phyloP scores from a whole-genome alignment of 1,140 invertebrate species.

The Camponotus vicinus region DNA sequence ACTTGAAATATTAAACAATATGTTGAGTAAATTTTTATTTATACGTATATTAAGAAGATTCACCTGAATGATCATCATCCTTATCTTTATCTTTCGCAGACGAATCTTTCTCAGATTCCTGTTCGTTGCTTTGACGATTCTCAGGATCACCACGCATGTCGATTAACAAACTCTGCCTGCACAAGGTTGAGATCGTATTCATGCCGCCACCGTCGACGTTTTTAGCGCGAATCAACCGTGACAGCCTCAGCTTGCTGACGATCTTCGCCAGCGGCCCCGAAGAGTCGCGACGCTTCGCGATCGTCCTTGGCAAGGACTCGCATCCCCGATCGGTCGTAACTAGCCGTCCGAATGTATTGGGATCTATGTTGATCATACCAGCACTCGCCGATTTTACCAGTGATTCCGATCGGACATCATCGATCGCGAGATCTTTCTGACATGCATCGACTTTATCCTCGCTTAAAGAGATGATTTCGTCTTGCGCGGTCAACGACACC shows the following conservation, averaged over 20 bases:
- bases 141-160: slow-evolving; percentile 82
- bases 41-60: not conserved
- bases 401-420: slow-evolving; percentile 61
- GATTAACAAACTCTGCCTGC: slow-evolving; percentile 90
- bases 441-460: not conserved
- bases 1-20: slow-evolving; percentile 3
- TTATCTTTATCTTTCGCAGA: not conserved
- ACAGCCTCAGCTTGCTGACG: slow-evolving; percentile 88
- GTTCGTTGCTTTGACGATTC: slow-evolving; percentile 26
- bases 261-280: slow-evolving; percentile 83
- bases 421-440: not conserved
- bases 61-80: not conserved
- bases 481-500: not conserved
- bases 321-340: slow-evolving; percentile 79
- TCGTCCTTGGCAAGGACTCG: slow-evolving; percentile 80
- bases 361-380: slow-evolving; percentile 90
- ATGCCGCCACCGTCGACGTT: slow-evolving; percentile 82
- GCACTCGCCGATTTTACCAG: slow-evolving; percentile 90
- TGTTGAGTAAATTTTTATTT: not conserved
- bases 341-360: slow-evolving; percentile 87
- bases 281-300: slow-evolving; percentile 69
- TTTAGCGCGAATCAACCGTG: slow-evolving; percentile 85
- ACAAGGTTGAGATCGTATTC: slow-evolving; percentile 88
- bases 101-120: not conserved
- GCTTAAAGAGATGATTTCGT: too few relatives aligned